Base-by-base conservation (phyloP, 1,140 invertebrate genomes). In the Brachionus rotundiformis region DNA sequence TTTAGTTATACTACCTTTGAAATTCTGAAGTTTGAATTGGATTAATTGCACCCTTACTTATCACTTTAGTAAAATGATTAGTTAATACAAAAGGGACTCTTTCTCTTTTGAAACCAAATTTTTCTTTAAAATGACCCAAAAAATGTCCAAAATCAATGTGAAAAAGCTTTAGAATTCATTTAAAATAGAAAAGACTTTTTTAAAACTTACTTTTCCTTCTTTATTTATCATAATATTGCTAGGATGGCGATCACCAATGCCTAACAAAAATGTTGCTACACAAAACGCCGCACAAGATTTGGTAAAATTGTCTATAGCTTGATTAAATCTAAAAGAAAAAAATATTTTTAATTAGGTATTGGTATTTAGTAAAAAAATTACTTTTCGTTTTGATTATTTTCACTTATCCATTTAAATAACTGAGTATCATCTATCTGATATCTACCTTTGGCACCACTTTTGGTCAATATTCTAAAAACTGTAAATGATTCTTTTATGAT, bases 91-190 rank as follows among this genome's bases (percentile, higher is more conserved):
- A 99, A 16, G 97, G 97, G 1, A 98, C 96, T 19, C 96, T 90
- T 88, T 99, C 97, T 31, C 97, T 90, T 83, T 94, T 92, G 84
- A 99, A 96, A 5, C 97, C 96, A 90, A 98, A 97, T 89, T 99
- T 99, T 86, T 97, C 96, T 88, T 99, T 99, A 86, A 96, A 98
- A 88, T 99, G 96, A 13, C 98, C 96, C 25, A 99, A 89, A 87
- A 99, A 98, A 84, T 99, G 98, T n/a, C 98, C 98, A 89, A 99
- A 99, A 88, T 99, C 98, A 82, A 99, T 97, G 87, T 99, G 98
- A 89, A 99, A 99, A 63, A 99, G 91, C 92, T 90, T 83, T 77
- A 84, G 85, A 63, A 83, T 41, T 3, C 23, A 36, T 25, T 68
- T 68, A 3, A 16, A 68, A 68, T 68, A 5, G 27, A 68, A 68